These are phyloP conservation scores for Agrypnus murinus DNA, from an alignment of 2,888 invertebrate species.

Conservation along the genomic window DNA sequence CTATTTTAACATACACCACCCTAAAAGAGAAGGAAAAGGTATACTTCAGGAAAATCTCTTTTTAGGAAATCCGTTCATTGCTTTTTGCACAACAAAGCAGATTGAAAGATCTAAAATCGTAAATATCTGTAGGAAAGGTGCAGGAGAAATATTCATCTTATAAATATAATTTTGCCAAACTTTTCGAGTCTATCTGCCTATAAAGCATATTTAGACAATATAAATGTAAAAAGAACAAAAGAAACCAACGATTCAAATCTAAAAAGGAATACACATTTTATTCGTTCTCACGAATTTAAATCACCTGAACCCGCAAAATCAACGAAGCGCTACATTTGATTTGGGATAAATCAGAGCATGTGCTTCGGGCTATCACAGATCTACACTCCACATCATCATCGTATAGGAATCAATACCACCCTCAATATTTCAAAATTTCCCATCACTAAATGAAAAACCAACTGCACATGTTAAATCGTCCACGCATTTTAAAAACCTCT, in stretches of 20 bases:
- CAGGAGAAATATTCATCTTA: constrained; percentile 30
- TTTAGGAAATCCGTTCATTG: background rate
- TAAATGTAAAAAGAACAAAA: constrained; percentile 43
- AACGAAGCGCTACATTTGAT: constrained; percentile 66
- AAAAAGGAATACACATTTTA: constrained; percentile 50
- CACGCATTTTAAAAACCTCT: no score
- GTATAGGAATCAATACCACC: constrained; percentile 35
- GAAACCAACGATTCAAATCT: constrained; percentile 43
- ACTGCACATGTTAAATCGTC: background rate
- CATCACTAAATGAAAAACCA: constrained; percentile 5
- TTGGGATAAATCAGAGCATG: constrained; percentile 64
- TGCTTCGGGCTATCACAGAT: constrained; percentile 50
- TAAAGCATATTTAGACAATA: constrained; percentile 49
- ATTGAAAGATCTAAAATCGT: constrained; percentile 36
- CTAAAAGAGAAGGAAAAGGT: no score
- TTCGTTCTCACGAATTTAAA: constrained; percentile 62
- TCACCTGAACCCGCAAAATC: constrained; percentile 66
- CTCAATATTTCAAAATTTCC: constrained; percentile 5
- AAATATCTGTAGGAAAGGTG: constrained; percentile 40
- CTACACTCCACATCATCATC: constrained; percentile 47
- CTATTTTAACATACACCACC: no score
- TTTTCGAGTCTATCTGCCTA: constrained; percentile 43
- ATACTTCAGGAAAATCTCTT: background rate
- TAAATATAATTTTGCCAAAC: constrained; percentile 36
- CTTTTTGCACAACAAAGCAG: constrained; percentile 34